Base-by-base conservation (phyloP, 2,113 vertebrate genomes). In the Otus sunia region DNA sequence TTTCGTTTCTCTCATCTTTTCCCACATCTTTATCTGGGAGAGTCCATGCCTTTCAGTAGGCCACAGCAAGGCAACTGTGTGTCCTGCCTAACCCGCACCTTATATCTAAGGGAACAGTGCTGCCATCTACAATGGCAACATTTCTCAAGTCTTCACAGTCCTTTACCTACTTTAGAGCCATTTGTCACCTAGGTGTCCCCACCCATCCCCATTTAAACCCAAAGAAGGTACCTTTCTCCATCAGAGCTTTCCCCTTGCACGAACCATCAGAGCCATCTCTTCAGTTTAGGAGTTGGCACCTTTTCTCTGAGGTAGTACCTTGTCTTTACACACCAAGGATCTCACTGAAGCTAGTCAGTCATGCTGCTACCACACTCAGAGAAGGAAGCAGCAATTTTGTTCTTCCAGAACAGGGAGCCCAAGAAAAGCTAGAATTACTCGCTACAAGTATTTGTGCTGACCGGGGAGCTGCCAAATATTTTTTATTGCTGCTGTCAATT, bases 401-500 rank as follows among this genome's bases (percentile, higher is more conserved):
- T 96, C 89, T 74, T 96, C 93, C 76, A 88, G 94, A 96, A 94
- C 94, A 71, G 29, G 47, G 76, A 95, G 45, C 91, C 83, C 26
- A 86, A 79, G 68, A 92, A 88, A 80, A 91, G 72, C 88, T 88
- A 88, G 86, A 84, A 91, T 90, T 83, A 88, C 83, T 86, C 6
- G 13, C 63, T 77, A 76, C 72, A 89, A 95, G 79, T 84, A 53
- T 91, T 96, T 76, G 25, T 84, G 86, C 68, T 92, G 63, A 88
- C 71, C 67, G 77, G 86, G n/a, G 92, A 94, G 63, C 83, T 95
- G 95, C 88, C 91, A 94, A 96, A 92, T 37, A 86, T 36, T 90
- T 90, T 94, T 91, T 92, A 91, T 94, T 95, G 36, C 91, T 95
- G 68, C 55, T 56, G 95, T 95, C 95, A 92, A 96, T 97, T 94